Base-by-base conservation (phyloP, 2,797 vertebrate genomes). In the Coendou prehensilis region DNA sequence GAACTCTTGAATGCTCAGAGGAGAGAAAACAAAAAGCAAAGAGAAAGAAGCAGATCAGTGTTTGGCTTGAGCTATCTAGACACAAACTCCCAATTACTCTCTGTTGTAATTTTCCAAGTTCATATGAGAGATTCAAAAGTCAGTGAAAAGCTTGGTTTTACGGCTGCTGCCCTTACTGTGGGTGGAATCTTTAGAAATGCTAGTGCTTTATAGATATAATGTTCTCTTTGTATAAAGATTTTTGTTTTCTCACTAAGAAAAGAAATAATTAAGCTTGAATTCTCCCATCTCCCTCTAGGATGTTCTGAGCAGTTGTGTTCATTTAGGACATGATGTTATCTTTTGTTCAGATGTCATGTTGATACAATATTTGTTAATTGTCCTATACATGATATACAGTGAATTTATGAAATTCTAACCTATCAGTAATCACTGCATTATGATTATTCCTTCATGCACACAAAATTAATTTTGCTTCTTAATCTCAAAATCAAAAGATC, bases 101-200 rank as follows among this genome's bases (percentile, higher is more conserved):
- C 56, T 84, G 80, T 63, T 83, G 33, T 88, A 69, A 95, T 96
- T 96, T 93, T 96, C 93, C 67, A 92, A 90, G 63, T 93, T 91
- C 67, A 67, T 71, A 37, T 18, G 52, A 93, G 52, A 54, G 28
- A 91, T 80, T 95, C 69, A 80, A 93, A 95, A 61, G 76, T 54
- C 86, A 92, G 54, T 76, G 52, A 89, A 97, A 93, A 63, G 69
- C 84, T 67, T 37, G 52, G 20, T 71, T 95, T 96, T 95, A 75
- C 91, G 80, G 82, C 84, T 76, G 20, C 94, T 83, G 76, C 26
- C n/a, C 79, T 93, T 64, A 67, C 33, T 81, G 84, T 81, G 67
- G 41, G 52, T 90, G 61, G 94, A 94, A 97, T 93, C 71, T 97
- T 97, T 79, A 94, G 91, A 91, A 97, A 94, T 88, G 26, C 76